Percentiles rank a stretch among this genome's conserved stretches.
These are phyloP conservation scores for Drosophila dives DNA, from an alignment of 2,888 invertebrate species.

Conservation along the genomic window DNA sequence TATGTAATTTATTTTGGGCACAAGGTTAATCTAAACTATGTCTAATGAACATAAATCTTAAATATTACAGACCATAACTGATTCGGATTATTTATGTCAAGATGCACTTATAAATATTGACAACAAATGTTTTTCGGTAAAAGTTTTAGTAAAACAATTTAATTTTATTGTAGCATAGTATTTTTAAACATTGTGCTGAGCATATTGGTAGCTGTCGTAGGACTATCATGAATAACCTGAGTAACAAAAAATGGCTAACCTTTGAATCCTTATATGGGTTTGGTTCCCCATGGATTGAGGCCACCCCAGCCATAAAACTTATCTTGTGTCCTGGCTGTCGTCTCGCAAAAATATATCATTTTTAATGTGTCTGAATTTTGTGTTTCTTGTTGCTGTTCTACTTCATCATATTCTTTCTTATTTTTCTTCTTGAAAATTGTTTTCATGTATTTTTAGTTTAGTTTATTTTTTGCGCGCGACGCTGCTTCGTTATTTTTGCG, in stretches of 20 bases:
- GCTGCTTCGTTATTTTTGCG: conserved; percentile 42
- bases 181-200: conserved; percentile 18
- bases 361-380: conserved; percentile 76
- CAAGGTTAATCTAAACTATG: conserved; percentile 11
- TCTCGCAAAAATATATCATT: conserved; percentile 71
- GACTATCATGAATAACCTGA: conserved; percentile 13
- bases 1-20: conserved; percentile 17
- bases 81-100: background rate
- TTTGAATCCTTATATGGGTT: conserved; percentile 18
- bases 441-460: conserved; percentile 56
- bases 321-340: conserved; percentile 67
- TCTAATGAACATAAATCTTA: conserved; percentile 32
- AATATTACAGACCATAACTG: background rate
- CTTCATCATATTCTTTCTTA: conserved; percentile 1
- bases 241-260: conserved; percentile 7
- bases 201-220: background rate
- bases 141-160: conserved; percentile 28
- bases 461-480: conserved; percentile 7
- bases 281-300: conserved; percentile 37
- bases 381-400: conserved; percentile 28
- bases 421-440: conserved; percentile 5
- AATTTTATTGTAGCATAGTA: conserved; percentile 1
- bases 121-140: background rate
- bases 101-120: background rate
- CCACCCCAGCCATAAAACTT: conserved; percentile 58